Conservation (phyloP, 1,140 invertebrate species). For the Popillia japonica region DNA sequence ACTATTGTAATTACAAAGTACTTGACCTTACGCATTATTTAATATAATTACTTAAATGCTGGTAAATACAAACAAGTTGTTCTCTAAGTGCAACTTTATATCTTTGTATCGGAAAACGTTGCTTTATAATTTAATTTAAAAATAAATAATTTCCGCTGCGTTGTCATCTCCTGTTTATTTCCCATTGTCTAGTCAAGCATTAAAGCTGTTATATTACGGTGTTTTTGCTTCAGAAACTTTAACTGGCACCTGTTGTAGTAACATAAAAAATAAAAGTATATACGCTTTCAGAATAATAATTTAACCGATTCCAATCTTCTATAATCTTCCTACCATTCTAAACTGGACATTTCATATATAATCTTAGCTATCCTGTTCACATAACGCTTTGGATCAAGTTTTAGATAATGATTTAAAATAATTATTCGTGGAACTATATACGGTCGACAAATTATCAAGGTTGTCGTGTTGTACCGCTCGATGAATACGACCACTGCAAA, state of each 20-base stretch:
- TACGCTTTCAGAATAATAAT: background rate
- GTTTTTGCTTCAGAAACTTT: background rate
- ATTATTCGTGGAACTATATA: background rate
- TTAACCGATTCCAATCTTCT: background rate
- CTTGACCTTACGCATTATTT: too few relatives aligned
- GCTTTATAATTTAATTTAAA: too few relatives aligned
- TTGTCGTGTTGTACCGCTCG: background rate
- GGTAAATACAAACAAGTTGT: too few relatives aligned
- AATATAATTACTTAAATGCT: too few relatives aligned
- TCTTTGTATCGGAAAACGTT: too few relatives aligned
- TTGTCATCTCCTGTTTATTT: conserved; percentile 5
- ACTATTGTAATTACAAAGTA: too few relatives aligned
- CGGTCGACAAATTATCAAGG: background rate
- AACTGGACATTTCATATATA: background rate
- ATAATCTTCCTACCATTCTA: background rate
- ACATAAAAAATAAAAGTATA: background rate
- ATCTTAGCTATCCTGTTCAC: background rate
- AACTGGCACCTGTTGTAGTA: background rate
- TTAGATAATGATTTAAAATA: background rate
- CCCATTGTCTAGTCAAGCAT: conserved; percentile 8
- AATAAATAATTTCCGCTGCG: background rate
- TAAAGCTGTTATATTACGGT: conserved; percentile 10
- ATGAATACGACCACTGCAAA: background rate
- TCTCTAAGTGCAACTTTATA: too few relatives aligned
- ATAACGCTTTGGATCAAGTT: background rate